Conservation (phyloP, 2,888 invertebrate species). For the Troides helena region DNA sequence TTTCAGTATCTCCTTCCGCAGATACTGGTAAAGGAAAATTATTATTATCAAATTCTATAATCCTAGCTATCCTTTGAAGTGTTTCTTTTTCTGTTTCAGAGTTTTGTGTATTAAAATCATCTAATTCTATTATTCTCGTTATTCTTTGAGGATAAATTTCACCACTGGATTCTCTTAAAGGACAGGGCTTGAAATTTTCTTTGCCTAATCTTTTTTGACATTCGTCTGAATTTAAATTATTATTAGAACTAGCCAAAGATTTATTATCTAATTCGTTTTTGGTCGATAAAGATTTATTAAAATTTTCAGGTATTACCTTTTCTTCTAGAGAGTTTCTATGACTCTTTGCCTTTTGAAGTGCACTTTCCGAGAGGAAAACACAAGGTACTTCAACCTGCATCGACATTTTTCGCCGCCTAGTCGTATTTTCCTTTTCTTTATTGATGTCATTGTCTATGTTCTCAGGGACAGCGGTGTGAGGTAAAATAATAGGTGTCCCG, state of each 20-base stretch:
- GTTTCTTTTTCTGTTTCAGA: constrained; percentile 61
- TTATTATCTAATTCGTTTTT: constrained; percentile 62
- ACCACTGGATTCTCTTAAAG: constrained; percentile 39
- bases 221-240: constrained; percentile 55
- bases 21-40: constrained; percentile 52
- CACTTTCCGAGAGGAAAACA: constrained; percentile 76
- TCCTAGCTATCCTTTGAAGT: constrained; percentile 69
- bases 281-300: constrained; percentile 52
- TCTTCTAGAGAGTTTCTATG: constrained; percentile 73
- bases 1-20: constrained; percentile 50
- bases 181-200: constrained; percentile 47
- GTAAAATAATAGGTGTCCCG: constrained; percentile 82
- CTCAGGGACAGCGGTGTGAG: constrained; percentile 65
- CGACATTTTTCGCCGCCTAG: constrained; percentile 72
- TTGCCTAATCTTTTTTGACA: constrained; percentile 44
- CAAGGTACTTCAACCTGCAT: constrained; percentile 79
- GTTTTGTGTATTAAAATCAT: constrained; percentile 54
- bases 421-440: constrained; percentile 67
- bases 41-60: constrained; percentile 69
- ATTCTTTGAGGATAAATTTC: constrained; percentile 66
- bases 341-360: constrained; percentile 70
- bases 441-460: constrained; percentile 69
- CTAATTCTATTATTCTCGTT: constrained; percentile 73
- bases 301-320: constrained; percentile 64
- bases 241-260: constrained; percentile 55